A percentile compares a stretch with the other conserved stretches of the same genome.
Evolutionary conservation across 1,140 invertebrate genomes (phyloP).

Genomic region (Zeugodacus cucurbitae): DNA sequence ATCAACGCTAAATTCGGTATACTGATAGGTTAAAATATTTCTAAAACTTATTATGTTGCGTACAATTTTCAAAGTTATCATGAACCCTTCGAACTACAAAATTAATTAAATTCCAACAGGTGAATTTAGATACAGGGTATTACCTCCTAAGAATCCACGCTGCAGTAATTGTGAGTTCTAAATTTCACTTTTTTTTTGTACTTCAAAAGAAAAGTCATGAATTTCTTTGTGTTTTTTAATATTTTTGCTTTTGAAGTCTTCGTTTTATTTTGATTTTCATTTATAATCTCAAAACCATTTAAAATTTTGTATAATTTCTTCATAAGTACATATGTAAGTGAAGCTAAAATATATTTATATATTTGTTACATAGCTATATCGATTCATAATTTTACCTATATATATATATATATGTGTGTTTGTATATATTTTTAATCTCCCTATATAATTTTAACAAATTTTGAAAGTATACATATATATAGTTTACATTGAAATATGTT

Average conservation of each 20-base stretch:
- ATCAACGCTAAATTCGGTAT: no score
- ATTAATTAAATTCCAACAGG: no score
- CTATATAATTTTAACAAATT: not conserved
- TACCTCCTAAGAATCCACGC: no score
- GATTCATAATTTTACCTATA: not conserved
- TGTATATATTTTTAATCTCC: not conserved
- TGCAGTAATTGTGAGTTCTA: no score
- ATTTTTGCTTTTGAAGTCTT: not conserved
- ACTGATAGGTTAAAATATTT: no score
- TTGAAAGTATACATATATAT: not conserved
- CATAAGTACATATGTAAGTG: not conserved
- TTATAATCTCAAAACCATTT: not conserved
- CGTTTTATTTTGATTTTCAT: not conserved
- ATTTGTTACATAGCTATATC: not conserved
- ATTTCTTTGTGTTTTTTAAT: not conserved
- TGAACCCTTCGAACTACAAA: no score
- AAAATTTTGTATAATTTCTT: slow-evolving; percentile 13
- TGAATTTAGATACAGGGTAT: no score
- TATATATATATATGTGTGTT: not conserved
- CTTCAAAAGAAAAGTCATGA: no score
- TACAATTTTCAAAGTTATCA: no score
- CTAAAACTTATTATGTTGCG: no score
- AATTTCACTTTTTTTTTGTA: no score
- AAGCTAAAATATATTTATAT: not conserved
- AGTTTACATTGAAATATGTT: not conserved